Evolutionary conservation across 1,140 invertebrate genomes (phyloP).

Genomic region (Cherax quadricarinatus): DNA sequence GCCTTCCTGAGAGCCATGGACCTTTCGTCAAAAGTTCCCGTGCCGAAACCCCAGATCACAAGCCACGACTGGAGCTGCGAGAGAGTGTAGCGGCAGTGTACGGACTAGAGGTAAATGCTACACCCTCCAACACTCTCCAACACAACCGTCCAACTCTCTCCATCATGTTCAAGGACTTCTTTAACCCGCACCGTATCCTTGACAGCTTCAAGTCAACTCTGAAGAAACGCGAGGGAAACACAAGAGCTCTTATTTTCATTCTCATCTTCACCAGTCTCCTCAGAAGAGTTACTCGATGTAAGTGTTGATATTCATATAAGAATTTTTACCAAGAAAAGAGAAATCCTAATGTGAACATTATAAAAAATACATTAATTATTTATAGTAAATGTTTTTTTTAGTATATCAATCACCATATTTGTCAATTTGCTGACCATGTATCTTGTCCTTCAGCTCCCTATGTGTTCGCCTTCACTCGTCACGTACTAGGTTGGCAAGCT

Average conservation of each 20-base stretch:
- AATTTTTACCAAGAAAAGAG: not conserved
- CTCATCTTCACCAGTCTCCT: slow-evolving; percentile 67
- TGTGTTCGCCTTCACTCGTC: slow-evolving; percentile 62
- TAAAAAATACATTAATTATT: no score
- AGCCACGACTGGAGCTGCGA: slow-evolving; percentile 24
- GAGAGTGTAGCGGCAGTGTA: slow-evolving; percentile 54
- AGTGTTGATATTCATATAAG: no score
- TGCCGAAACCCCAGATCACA: not conserved
- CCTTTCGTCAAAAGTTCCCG: slow-evolving; percentile 31
- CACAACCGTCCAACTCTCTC: not conserved
- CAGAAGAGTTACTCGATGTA: slow-evolving; percentile 53
- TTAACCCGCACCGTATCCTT: slow-evolving; percentile 49
- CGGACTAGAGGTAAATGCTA: slow-evolving; percentile 18
- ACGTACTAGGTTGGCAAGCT: slow-evolving; percentile 53
- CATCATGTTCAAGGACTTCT: slow-evolving; percentile 59
- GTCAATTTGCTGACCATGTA: no score
- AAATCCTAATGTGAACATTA: not conserved
- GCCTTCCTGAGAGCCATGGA: slow-evolving; percentile 61
- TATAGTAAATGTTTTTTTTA: no score
- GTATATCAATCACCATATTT: no score
- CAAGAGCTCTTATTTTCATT: slow-evolving; percentile 34
- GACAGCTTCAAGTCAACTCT: slow-evolving; percentile 60
- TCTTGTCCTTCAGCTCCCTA: slow-evolving; percentile 41
- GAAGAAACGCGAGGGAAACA: slow-evolving; percentile 46
- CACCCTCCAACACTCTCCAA: not conserved